Evolutionary conservation across 2,113 vertebrate genomes (phyloP).

Genomic region (Porphyrio hochstetteri): DNA sequence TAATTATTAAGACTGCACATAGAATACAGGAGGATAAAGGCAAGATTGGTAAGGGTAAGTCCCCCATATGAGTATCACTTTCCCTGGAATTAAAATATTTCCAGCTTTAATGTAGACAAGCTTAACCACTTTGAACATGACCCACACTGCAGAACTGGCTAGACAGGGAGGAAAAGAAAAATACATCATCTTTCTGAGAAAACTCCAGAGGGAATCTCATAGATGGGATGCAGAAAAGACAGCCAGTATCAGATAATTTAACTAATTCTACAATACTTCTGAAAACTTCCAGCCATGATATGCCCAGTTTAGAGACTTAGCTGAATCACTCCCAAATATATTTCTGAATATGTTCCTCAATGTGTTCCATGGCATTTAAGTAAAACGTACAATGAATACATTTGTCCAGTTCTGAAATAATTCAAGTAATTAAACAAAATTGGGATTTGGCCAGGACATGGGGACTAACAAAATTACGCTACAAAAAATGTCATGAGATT

Average conservation of each 20-base stretch:
- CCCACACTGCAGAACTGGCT: neutral
- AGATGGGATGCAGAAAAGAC: neutral
- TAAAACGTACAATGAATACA: neutral
- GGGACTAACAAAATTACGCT: neutral
- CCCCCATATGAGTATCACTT: neutral
- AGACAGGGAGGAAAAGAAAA: neutral
- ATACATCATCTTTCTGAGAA: neutral
- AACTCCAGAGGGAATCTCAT: neutral
- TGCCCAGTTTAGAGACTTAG: neutral
- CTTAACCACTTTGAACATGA: neutral
- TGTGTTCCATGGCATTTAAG: neutral
- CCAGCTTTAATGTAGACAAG: neutral
- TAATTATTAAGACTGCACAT: neutral
- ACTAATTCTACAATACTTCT: neutral
- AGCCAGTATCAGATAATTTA: neutral
- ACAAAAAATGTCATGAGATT: neutral
- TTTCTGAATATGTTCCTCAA: neutral
- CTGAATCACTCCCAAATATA: neutral
- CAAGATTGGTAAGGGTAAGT: neutral
- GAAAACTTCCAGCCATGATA: neutral
- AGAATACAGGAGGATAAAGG: neutral
- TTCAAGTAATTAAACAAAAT: constrained; percentile 1
- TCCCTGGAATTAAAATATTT: neutral
- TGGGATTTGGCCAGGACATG: neutral
- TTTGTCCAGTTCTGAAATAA: neutral